phyloP scores from a whole-genome alignment of 2,888 invertebrate genomes.

The Synergus japonicus region DNA sequence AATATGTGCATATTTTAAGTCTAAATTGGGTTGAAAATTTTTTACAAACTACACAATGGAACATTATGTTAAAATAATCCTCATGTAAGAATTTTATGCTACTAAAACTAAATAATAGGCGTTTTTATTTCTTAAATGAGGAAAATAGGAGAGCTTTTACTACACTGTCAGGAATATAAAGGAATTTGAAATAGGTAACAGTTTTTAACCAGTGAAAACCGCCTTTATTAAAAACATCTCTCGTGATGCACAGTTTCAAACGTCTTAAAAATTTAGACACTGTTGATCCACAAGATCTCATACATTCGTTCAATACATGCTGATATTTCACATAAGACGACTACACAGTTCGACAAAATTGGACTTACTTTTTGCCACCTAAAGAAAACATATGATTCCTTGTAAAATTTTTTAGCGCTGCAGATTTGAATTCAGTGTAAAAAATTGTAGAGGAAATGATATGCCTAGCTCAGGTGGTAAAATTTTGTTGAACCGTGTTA shows the following conservation, averaged over 20 bases:
- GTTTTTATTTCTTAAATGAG: background rate
- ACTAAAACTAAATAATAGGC: no score
- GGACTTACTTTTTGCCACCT: background rate
- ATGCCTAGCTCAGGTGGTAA: no score
- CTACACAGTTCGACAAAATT: no score
- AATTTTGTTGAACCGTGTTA: background rate
- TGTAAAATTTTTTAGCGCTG: no score
- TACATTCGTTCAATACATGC: conserved; percentile 26
- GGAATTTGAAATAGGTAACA: background rate
- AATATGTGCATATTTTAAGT: background rate
- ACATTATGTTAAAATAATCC: no score
- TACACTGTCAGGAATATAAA: background rate
- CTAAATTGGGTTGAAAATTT: background rate
- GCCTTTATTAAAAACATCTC: conserved; percentile 34
- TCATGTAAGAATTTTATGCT: no score
- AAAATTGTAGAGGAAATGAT: no score
- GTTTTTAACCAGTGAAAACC: conserved; percentile 31
- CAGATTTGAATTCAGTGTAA: no score
- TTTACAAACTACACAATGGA: background rate
- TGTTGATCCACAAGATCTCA: conserved; percentile 22
- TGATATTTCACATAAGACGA: conserved; percentile 18
- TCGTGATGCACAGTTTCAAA: conserved; percentile 26
- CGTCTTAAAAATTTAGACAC: conserved; percentile 31
- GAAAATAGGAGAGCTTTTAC: background rate
- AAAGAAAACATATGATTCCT: no score